Base-by-base conservation (phyloP, 2,888 invertebrate genomes). In the Caenorhabditis japonica region DNA sequence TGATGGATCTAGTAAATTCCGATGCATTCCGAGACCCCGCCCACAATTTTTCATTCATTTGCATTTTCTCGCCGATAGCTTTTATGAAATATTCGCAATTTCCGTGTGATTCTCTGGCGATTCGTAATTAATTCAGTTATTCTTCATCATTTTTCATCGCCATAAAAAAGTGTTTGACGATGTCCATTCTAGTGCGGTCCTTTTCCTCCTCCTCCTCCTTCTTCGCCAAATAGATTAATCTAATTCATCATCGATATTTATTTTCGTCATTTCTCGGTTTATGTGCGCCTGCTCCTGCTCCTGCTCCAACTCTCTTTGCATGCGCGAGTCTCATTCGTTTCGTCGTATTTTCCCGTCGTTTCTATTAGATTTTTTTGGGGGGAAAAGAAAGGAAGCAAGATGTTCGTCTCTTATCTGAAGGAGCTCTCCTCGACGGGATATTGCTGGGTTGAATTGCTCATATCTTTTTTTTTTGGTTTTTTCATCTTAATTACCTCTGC, bases 161-260 rank as follows among this genome's bases (percentile, higher is more conserved):
- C 30, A n/a, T n/a, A n/a, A n/a, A n/a, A n/a, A n/a, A n/a, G n/a
- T 30, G 30, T 10, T 10, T 30, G 30, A 30, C 30, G 21, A 21
- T 8, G 21, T 38, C 34, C n/a, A 10, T 19, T 17, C 13, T 34
- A 33, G 25, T 49, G 17, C 25, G 10, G n/a, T 51, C 34, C 17
- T 34, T 27, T 5, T 39, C 27, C 19, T 13, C 15, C n/a, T 39
- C 15, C 25, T 3, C 13, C 41, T 39, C n/a, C 13, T 55, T 25
- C 12, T 38, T 23, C 41, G 2, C 23, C 47, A 59, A 59, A 59
- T 49, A 59, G 59, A 39, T 49, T 60, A 60, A 60, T 60, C 51
- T 33, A 60, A 60, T 60, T 60, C 60, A 60, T 60, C 60, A 60
- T 51, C 47, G 46, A 47, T 55, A 39, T 39, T 27, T 39, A 55